These are phyloP conservation scores for Cyclura pinguis DNA, from an alignment of 2,797 vertebrate species.

Conservation along the genomic window DNA sequence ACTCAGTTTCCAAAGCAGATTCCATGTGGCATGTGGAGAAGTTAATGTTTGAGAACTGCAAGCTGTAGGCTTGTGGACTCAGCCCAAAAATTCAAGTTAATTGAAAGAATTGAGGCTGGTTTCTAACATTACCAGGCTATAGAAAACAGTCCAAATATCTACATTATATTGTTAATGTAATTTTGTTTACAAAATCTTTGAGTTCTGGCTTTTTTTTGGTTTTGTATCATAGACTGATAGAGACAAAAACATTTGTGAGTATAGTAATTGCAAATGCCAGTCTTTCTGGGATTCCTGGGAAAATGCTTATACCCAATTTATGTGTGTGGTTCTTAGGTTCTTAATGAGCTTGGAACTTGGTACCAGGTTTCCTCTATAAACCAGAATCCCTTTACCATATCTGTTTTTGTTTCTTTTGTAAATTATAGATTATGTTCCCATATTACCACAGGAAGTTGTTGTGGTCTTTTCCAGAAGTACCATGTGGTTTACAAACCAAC, in stretches of 20 bases:
- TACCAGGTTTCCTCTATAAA: conserved; percentile 26
- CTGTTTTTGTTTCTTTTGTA: conserved; percentile 37
- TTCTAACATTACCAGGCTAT: neutral
- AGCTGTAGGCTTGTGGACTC: neutral
- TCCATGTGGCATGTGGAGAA: neutral
- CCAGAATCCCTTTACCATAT: conserved; percentile 27
- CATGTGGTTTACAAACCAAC: neutral
- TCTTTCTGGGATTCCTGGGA: neutral
- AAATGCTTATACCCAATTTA: neutral
- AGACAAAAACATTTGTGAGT: neutral
- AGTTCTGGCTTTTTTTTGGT: fast-evolving
- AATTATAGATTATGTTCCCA: conserved; percentile 21
- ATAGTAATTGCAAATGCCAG: neutral
- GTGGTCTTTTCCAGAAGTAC: conserved; percentile 41
- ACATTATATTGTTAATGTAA: neutral
- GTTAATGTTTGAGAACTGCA: neutral
- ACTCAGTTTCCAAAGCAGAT: neutral
- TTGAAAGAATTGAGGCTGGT: neutral
- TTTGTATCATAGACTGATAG: neutral
- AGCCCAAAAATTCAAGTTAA: neutral
- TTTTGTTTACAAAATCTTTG: conserved; percentile 3
- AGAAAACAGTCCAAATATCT: neutral
- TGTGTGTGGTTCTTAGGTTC: neutral
- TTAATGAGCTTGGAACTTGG: conserved; percentile 33
- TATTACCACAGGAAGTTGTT: conserved; percentile 37